phyloP scores from a whole-genome alignment of 2,113 vertebrate genomes.

The Manacus vitellinus region DNA sequence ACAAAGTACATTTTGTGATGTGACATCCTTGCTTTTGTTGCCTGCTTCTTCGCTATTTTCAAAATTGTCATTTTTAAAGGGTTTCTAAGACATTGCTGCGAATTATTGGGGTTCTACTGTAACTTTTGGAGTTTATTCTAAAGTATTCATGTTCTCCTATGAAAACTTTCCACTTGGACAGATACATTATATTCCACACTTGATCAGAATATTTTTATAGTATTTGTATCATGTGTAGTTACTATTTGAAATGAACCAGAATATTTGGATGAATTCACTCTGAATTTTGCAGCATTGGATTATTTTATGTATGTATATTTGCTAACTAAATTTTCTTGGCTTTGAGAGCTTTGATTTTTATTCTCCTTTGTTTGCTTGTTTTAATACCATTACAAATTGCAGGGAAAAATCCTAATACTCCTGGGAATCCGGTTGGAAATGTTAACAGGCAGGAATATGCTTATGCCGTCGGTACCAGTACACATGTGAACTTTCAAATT shows the following conservation, averaged over 20 bases:
- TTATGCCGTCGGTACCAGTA: conserved; percentile 51
- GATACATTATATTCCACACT: conserved; percentile 5
- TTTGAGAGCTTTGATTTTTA: conserved; percentile 46
- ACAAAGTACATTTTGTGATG: conserved; percentile 59
- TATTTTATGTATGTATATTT: conserved; percentile 53
- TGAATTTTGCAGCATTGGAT: conserved; percentile 64
- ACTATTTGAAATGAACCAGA: conserved; percentile 55
- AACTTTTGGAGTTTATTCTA: conserved; percentile 46
- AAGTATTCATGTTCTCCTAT: conserved; percentile 37
- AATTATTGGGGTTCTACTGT: conserved; percentile 63
- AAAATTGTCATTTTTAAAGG: conserved; percentile 50
- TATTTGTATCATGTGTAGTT: conserved; percentile 41
- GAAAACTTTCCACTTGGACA: conserved; percentile 52
- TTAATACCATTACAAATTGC: background rate
- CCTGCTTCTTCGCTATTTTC: conserved; percentile 50
- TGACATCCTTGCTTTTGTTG: conserved; percentile 64
- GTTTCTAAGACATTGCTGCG: conserved; percentile 45
- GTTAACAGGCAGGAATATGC: conserved; percentile 27
- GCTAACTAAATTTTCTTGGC: conserved; percentile 57
- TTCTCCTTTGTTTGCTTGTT: background rate
- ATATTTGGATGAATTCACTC: conserved; percentile 50
- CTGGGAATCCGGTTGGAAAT: conserved; percentile 8
- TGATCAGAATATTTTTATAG: conserved; percentile 57
- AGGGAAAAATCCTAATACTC: conserved; percentile 44
- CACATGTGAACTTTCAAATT: conserved; percentile 67